phyloP scores from a whole-genome alignment of 2,113 vertebrate genomes.

The Gymnocephalus cernua region DNA sequence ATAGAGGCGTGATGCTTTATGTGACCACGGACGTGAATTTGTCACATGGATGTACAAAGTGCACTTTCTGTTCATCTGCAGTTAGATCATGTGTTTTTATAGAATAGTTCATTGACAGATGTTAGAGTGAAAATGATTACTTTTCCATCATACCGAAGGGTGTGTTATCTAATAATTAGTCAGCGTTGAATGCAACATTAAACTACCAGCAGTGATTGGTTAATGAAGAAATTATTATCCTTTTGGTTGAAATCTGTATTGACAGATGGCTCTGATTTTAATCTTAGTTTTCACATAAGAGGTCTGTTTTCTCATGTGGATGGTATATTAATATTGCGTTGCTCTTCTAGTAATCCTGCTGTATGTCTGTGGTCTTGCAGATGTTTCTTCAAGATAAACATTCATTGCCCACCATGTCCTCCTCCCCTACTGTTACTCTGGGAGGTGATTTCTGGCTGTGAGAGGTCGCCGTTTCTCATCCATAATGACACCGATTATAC shows the following conservation, averaged over 20 bases:
- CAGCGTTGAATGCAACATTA: too few relatives aligned
- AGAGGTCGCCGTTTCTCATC: neutral
- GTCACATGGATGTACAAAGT: neutral
- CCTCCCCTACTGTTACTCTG: too few relatives aligned
- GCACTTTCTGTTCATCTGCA: neutral
- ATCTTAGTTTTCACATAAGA: neutral
- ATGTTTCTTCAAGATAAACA: neutral
- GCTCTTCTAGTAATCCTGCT: neutral
- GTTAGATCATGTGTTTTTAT: neutral
- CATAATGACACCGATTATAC: neutral
- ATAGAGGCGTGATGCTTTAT: neutral
- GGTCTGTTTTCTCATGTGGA: neutral
- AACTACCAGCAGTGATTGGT: too few relatives aligned
- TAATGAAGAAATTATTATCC: neutral
- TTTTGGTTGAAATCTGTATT: neutral
- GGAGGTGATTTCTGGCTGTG: too few relatives aligned
- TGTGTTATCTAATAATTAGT: too few relatives aligned
- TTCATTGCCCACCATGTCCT: neutral
- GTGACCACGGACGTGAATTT: neutral
- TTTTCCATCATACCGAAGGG: too few relatives aligned
- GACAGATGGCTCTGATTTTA: constrained; percentile 6
- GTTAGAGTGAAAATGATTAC: too few relatives aligned
- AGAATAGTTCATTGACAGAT: neutral
- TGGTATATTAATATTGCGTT: neutral
- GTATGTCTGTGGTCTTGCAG: too few relatives aligned